These are phyloP conservation scores for Latrodectus elegans DNA, from an alignment of 2,888 invertebrate genomes.

Conservation along the genomic window DNA sequence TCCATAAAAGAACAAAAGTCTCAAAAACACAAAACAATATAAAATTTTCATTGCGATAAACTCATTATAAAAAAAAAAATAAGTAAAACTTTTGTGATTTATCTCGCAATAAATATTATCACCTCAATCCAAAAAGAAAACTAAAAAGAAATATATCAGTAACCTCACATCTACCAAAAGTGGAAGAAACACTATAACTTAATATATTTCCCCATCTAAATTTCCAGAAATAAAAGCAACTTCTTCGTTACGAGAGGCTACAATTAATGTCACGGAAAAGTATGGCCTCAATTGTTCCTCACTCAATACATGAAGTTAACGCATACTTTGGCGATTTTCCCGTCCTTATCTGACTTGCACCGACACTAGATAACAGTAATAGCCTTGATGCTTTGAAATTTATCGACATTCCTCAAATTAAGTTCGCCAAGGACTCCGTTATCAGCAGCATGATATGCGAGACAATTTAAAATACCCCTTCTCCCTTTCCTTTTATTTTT, in stretches of 20 bases:
- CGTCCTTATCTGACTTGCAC: slow-evolving; percentile 27
- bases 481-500: slow-evolving; percentile 21
- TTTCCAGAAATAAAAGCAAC: slow-evolving; percentile 8
- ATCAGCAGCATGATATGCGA: slow-evolving; percentile 40
- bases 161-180: no score
- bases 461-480: slow-evolving; percentile 55
- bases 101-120: no score
- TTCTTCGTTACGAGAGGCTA: slow-evolving; percentile 20
- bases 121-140: no score
- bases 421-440: slow-evolving; percentile 41
- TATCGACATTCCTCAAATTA: slow-evolving; percentile 52
- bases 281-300: slow-evolving; percentile 32
- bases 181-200: no score
- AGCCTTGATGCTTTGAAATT: slow-evolving; percentile 34
- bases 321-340: slow-evolving; percentile 36
- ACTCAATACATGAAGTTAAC: slow-evolving; percentile 25
- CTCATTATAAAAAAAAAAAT: no score
- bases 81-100: no score
- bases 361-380: slow-evolving; percentile 47
- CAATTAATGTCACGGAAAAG: slow-evolving; percentile 42
- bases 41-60: no score
- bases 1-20: no score
- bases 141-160: no score
- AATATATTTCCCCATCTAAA: no score
- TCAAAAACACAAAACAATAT: no score